Base-by-base conservation (phyloP, 2,888 invertebrate genomes). In the Hirtodrosophila histrioides region DNA sequence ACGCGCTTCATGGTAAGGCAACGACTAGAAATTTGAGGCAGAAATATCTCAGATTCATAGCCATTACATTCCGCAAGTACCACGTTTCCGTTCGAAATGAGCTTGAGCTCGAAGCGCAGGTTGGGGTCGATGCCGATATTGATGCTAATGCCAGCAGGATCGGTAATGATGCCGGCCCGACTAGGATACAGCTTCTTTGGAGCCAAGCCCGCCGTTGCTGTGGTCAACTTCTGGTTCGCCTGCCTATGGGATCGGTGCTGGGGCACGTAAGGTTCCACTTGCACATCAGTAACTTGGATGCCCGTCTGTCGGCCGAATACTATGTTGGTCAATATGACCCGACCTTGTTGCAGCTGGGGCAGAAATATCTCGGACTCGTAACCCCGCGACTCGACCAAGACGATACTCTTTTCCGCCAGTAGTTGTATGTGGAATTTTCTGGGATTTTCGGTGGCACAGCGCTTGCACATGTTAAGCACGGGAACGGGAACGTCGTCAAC, bases 41-140 rank as follows among this genome's bases (percentile, higher is more conserved):
- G 35, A 41, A 83, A 80, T 44, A 80, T 83, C 64, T 80, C 79
- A 66, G 84, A 83, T 61, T 80, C 77, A 29, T 61, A 73, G 61
- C 77, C 83, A 54, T 69, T 70, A 49, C 68, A 79, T 64, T 79
- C 77, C 48, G 53, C 79, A 36, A 79, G 80, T 45, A 79, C 69
- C 35, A 79, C 70, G 39, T 73, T 73, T 27, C 70, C 66, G 11
- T 73, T 73, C 23, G 79, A 70, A 37, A 83, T 73, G 9, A 79
- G 63, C 39, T 79, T 83, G 0, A 79, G 45, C 7, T 55, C 24
- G 5, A 57, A 72, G n/a, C 40, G 17, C n/a, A 12, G 35, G 36
- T 39, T 45, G 31, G 17, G 1, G 8, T 0, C 10, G 10, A 7
- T 17, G 7, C 6, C 29, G 17, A 17, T 17, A 17, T 17, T 2